These are phyloP conservation scores for Podarcis cretensis DNA, from an alignment of 2,113 vertebrate species.

Conservation along the genomic window DNA sequence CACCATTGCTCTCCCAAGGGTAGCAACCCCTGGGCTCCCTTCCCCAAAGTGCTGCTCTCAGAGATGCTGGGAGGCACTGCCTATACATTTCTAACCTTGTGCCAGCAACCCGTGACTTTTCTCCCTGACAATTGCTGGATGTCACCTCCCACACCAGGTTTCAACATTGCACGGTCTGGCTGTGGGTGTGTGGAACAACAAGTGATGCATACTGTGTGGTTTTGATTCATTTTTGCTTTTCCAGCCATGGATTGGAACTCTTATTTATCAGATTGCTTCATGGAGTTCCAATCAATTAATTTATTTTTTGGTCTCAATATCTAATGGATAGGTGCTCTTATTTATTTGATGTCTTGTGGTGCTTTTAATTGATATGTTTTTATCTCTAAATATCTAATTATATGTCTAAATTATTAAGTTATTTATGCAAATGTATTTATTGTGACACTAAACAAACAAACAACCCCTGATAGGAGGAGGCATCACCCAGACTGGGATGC, in stretches of 20 bases:
- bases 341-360: background rate
- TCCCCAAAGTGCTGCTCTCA: background rate
- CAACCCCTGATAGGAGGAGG: too few relatives aligned
- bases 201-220: background rate
- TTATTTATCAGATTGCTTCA: too few relatives aligned
- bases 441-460: too few relatives aligned
- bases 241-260: too few relatives aligned
- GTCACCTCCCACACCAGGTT: background rate
- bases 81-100: background rate
- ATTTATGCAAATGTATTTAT: conserved; percentile 24
- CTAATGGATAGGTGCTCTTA: background rate
- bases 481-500: background rate
- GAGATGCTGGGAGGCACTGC: background rate
- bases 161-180: background rate
- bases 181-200: background rate
- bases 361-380: background rate
- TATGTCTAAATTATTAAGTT: background rate
- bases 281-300: background rate
- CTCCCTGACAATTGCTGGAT: background rate
- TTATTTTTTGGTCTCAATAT: background rate
- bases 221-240: too few relatives aligned
- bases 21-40: background rate
- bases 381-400: background rate
- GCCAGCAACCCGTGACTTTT: background rate
- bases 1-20: background rate